Base-by-base conservation (phyloP, 1,140 invertebrate genomes). In the Drosophila arawakana region DNA sequence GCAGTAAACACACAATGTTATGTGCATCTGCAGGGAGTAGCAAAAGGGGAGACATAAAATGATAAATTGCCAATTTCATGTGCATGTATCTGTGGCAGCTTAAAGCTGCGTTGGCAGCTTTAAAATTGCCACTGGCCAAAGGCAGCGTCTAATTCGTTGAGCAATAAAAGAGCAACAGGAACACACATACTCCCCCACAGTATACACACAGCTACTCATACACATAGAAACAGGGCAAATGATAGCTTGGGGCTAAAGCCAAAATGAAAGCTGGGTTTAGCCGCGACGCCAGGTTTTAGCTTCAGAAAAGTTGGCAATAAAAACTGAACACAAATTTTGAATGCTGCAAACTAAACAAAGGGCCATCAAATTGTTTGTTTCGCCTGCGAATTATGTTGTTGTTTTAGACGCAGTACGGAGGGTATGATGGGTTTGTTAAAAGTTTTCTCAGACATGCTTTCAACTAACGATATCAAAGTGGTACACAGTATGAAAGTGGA, bases 61-160 rank as follows among this genome's bases (percentile, higher is more conserved):
- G 39, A 11, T 11, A 41, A 11, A 11, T 11, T 43, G 41, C 11
- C 41, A 13, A 11, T 43, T 11, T n/a, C 41, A 43, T 10, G 10
- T 43, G 41, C 3, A 6, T 43, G n/a, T 43, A 43, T 13, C 41
- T 43, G 41, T 43, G 13, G 35, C 34, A 41, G 34, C 4, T 54
- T 34, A 2, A 54, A 54, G 13, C 8, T 49, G 15, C 3, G 9
- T 30, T 41, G 49, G 37, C 37, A 43, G 72, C 67, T 59, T 67
- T 76, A 58, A 49, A 62, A 62, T 46, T 41, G 47, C 52, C 37
- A 47, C 34, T 62, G 59, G 44, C 34, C 59, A 13, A 58, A 60
- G 15, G 37, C 61, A 55, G 69, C 76, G 77, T 69, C 60, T 74
- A 80, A 85, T 76, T 83, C 73, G 63, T 68, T 68, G 63, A 35